Evolutionary conservation across 1,140 invertebrate genomes (phyloP).

Genomic region (Drosophila insularis): DNA sequence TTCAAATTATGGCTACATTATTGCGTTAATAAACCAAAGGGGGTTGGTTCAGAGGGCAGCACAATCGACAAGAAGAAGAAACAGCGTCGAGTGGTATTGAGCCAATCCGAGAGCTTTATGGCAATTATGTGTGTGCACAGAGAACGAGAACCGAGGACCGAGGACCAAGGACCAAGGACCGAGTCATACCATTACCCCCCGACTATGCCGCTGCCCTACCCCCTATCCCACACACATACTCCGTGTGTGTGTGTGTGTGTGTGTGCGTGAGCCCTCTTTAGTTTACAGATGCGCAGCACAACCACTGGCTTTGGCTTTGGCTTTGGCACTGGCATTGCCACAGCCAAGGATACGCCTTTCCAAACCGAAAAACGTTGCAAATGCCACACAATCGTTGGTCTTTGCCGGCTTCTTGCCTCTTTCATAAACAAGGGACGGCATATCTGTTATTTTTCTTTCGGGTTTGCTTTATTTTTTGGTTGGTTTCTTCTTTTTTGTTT

Average conservation of each 20-base stretch:
- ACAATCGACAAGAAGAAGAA: constrained; percentile 9
- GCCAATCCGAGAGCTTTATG: constrained; percentile 69
- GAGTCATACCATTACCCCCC: neutral
- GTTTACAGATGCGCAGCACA: constrained; percentile 66
- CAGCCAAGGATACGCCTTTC: constrained; percentile 63
- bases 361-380: constrained; percentile 40
- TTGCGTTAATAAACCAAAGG: constrained; percentile 38
- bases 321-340: constrained; percentile 56
- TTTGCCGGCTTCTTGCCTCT: constrained; percentile 23
- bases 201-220: neutral
- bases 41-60: constrained; percentile 52
- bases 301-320: constrained; percentile 26
- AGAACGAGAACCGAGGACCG: constrained; percentile 28
- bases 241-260: constrained; percentile 24
- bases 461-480: neutral
- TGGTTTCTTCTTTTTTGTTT: neutral
- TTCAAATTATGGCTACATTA: constrained; percentile 45
- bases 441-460: constrained; percentile 1
- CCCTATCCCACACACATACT: neutral
- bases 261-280: constrained; percentile 22
- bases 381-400: constrained; percentile 41
- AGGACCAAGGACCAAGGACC: constrained; percentile 26
- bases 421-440: constrained; percentile 24
- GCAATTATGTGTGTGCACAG: constrained; percentile 51
- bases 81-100: constrained; percentile 17